phyloP scores from a whole-genome alignment of 1,140 invertebrate species.

The Polypedilum pembai region DNA sequence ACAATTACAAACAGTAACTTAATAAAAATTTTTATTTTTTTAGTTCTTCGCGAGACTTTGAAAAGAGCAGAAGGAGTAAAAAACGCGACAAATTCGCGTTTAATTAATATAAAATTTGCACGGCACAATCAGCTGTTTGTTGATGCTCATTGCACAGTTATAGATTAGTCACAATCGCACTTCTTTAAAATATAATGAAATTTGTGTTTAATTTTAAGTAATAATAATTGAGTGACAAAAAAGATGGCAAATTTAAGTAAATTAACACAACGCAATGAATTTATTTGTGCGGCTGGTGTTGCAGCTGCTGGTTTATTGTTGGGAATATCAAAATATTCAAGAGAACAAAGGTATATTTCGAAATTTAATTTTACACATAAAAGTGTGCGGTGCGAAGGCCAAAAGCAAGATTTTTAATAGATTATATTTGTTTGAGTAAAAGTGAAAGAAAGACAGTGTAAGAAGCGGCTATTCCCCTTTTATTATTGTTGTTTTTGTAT shows the following conservation, averaged over 20 bases:
- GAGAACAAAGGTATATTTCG: conserved; percentile 39
- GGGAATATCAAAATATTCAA: conserved; percentile 44
- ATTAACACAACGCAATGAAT: conserved; percentile 49
- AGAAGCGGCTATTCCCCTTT: too few species aligned
- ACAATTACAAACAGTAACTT: too few species aligned
- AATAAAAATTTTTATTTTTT: too few species aligned
- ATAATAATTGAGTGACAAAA: background rate
- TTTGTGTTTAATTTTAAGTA: background rate
- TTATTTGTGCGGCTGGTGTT: conserved; percentile 48
- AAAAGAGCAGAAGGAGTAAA: background rate
- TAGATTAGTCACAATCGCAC: background rate
- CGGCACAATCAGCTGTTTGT: background rate
- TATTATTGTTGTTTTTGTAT: too few species aligned
- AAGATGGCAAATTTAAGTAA: conserved; percentile 60
- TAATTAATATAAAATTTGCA: conserved; percentile 5
- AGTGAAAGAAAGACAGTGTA: too few species aligned
- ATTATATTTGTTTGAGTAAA: too few species aligned
- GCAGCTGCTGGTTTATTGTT: conserved; percentile 50
- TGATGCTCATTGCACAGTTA: background rate
- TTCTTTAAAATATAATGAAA: background rate
- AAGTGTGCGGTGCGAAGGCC: too few species aligned
- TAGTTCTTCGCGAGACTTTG: conserved; percentile 10
- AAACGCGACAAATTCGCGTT: background rate
- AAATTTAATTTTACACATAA: conserved; percentile 28
- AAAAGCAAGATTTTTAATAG: too few species aligned